Evolutionary conservation across 2,888 invertebrate genomes (phyloP).

Genomic region (Apamea crenata): DNA sequence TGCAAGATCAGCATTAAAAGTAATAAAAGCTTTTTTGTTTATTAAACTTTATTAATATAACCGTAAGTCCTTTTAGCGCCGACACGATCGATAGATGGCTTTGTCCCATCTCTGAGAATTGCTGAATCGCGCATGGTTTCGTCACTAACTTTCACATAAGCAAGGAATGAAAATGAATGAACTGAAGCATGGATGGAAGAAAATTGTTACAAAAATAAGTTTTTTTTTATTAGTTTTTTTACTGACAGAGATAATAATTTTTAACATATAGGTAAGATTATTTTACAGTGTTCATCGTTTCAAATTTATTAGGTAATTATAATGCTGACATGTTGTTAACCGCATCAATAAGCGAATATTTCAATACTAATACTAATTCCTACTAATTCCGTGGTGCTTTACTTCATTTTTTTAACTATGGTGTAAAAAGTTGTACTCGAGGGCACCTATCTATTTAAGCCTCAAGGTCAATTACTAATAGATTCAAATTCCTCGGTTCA

Average conservation of each 20-base stretch:
- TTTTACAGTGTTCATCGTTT: not conserved
- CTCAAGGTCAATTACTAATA: not conserved
- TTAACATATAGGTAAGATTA: too few relatives aligned
- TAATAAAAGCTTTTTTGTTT: constrained; percentile 3
- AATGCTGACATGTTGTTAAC: not conserved
- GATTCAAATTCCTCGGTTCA: not conserved
- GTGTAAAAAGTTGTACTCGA: not conserved
- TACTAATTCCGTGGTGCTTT: too few relatives aligned
- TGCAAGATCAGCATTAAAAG: constrained; percentile 5
- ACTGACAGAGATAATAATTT: too few relatives aligned
- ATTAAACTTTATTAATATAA: not conserved
- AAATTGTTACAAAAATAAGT: too few relatives aligned
- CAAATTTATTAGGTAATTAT: not conserved
- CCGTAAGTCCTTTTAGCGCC: not conserved
- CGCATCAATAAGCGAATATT: too few relatives aligned
- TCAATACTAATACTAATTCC: too few relatives aligned
- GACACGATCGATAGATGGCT: not conserved
- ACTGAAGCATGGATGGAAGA: too few relatives aligned
- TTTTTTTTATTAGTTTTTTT: too few relatives aligned
- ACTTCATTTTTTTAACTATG: not conserved
- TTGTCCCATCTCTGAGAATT: not conserved
- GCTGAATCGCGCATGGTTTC: not conserved
- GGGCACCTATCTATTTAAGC: too few relatives aligned
- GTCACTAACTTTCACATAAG: too few relatives aligned
- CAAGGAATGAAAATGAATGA: too few relatives aligned